Percentiles rank a stretch among this genome's conserved stretches.
phyloP scores from a whole-genome alignment of 2,797 vertebrate species.

The Channallabes apus region DNA sequence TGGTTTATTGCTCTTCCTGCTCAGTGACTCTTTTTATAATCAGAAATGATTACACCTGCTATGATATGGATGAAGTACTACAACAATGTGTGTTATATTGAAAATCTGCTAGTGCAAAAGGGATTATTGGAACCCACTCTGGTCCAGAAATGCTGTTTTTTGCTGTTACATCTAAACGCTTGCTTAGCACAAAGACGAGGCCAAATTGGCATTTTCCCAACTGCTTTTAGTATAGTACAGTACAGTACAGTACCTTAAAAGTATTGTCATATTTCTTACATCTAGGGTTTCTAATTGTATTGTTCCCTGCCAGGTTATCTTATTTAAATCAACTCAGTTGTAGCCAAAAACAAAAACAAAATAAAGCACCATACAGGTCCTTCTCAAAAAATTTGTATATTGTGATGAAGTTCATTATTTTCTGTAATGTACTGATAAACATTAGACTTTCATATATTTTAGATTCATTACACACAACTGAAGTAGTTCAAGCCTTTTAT shows the following conservation, averaged over 20 bases:
- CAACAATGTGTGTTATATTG: neutral
- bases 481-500: too few species aligned
- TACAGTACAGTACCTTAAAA: neutral
- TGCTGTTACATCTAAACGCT: neutral
- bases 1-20: slow-evolving; percentile 16
- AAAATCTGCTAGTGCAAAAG: neutral
- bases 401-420: too few species aligned
- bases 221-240: too few species aligned
- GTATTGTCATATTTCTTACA: neutral
- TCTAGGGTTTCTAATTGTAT: neutral
- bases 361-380: too few species aligned
- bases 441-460: too few species aligned
- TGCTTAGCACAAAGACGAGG: neutral
- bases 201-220: neutral
- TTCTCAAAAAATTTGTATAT: too few species aligned
- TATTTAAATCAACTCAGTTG: neutral
- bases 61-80: neutral
- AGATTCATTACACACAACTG: too few species aligned
- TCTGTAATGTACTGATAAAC: too few species aligned
- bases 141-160: neutral
- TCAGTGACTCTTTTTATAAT: neutral
- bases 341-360: neutral
- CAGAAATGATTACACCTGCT: neutral
- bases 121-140: neutral
- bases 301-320: neutral